Conservation (phyloP, 2,888 invertebrate species). For the Clusia tigrina region DNA sequence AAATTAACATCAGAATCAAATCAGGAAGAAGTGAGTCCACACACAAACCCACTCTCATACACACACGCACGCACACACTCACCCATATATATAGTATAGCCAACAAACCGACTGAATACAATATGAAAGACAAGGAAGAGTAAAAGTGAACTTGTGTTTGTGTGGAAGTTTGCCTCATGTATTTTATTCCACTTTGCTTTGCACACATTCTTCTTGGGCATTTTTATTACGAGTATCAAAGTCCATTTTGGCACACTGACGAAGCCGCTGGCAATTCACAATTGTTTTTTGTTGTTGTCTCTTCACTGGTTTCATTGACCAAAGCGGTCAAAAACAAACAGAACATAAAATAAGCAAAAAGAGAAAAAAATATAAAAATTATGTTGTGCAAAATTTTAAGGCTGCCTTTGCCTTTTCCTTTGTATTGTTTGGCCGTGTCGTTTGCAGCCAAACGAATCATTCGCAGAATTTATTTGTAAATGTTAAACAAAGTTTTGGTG, state of each 20-base stretch:
- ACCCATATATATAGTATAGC: neutral
- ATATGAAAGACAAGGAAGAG: neutral
- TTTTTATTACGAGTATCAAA: no score
- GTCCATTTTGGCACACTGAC: slow-evolving; percentile 2
- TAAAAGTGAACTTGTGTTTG: neutral
- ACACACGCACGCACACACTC: neutral
- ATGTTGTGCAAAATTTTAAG: no score
- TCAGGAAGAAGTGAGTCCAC: neutral
- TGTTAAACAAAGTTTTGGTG: no score
- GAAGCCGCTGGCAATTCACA: no score
- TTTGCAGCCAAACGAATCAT: neutral
- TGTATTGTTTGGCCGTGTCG: no score
- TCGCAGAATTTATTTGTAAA: neutral
- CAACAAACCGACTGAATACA: neutral
- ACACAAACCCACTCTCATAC: no score
- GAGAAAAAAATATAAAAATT: no score
- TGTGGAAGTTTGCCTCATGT: neutral
- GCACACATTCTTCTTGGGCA: neutral
- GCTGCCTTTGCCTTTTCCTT: no score
- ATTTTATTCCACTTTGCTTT: neutral
- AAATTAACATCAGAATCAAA: slow-evolving; percentile 10
- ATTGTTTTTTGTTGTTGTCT: no score
- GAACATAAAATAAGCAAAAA: no score
- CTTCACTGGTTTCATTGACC: no score
- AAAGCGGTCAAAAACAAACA: no score